A percentile compares a stretch with the other conserved stretches of the same genome.
Evolutionary conservation across 2,113 vertebrate genomes (phyloP).

Genomic region (Pleuronectes platessa): DNA sequence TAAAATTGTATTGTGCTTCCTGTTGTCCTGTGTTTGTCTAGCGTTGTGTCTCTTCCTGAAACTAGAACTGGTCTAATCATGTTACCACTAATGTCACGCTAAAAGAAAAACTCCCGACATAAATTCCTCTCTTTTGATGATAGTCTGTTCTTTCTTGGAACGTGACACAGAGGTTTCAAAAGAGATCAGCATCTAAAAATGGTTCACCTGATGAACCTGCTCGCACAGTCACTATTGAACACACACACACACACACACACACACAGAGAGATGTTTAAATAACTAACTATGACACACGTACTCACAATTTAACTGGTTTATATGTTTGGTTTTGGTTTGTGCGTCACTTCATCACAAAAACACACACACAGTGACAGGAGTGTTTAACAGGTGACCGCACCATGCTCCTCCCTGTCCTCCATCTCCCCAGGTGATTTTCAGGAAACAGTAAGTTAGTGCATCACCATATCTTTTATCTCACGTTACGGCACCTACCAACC

Average conservation of each 20-base stretch:
- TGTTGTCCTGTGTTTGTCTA: slow-evolving; percentile 12
- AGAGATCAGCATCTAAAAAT: slow-evolving; percentile 48
- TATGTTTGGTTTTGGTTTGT: slow-evolving; percentile 37
- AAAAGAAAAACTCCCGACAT: slow-evolving; percentile 11
- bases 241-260: background rate
- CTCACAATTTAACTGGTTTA: slow-evolving; percentile 3
- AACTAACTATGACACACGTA: background rate
- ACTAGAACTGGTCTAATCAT: slow-evolving; percentile 28
- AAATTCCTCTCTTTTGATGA: slow-evolving; percentile 37
- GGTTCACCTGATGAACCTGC: slow-evolving; percentile 30
- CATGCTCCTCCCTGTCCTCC: background rate
- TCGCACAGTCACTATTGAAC: slow-evolving; percentile 8
- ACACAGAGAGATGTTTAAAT: too few species aligned
- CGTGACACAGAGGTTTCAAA: slow-evolving; percentile 36
- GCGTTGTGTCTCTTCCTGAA: slow-evolving; percentile 41
- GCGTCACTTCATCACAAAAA: slow-evolving; percentile 31
- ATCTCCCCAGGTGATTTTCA: background rate
- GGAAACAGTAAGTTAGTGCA: slow-evolving; percentile 13
- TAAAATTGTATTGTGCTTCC: background rate
- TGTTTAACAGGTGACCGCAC: background rate
- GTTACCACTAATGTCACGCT: slow-evolving; percentile 37
- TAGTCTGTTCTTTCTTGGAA: slow-evolving; percentile 43
- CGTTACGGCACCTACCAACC: background rate
- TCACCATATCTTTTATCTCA: background rate
- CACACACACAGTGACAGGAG: too few species aligned